Conservation (phyloP, 2,797 vertebrate species). For the Sebastes nivosus region DNA sequence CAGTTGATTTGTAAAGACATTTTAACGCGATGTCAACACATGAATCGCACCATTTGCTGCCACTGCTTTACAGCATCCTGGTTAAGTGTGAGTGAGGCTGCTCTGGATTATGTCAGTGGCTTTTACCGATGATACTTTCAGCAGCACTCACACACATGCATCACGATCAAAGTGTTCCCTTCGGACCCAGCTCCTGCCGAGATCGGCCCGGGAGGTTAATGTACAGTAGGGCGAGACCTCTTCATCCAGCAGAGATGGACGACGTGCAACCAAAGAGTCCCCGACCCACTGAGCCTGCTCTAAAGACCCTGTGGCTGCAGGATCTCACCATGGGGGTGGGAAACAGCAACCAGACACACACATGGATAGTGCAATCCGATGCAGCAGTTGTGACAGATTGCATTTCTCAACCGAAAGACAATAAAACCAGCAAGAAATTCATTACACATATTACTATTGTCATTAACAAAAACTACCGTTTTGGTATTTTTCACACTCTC, state of each 20-base stretch:
- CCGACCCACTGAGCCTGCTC: neutral
- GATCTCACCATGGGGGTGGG: neutral
- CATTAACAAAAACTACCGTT: neutral
- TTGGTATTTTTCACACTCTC: neutral
- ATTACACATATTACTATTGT: neutral
- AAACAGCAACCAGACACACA: neutral
- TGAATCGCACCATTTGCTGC: slow-evolving; percentile 8
- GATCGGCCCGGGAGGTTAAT: slow-evolving; percentile 7
- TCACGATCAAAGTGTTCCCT: neutral
- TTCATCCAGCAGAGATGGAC: neutral
- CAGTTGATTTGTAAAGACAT: slow-evolving; percentile 8
- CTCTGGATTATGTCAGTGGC: slow-evolving; percentile 2
- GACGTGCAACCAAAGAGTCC: neutral
- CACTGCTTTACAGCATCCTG: neutral
- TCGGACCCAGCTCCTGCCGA: neutral
- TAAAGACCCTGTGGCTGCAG: neutral
- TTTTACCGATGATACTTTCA: neutral
- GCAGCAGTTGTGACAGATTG: neutral
- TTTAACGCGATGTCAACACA: neutral
- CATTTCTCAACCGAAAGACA: neutral
- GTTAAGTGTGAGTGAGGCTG: neutral
- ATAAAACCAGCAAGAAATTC: neutral
- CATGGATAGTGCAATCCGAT: neutral
- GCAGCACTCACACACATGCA: neutral
- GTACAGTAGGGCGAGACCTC: neutral